Evolutionary conservation across 2,888 invertebrate genomes (phyloP).

Genomic region (Ferrisia virgata): DNA sequence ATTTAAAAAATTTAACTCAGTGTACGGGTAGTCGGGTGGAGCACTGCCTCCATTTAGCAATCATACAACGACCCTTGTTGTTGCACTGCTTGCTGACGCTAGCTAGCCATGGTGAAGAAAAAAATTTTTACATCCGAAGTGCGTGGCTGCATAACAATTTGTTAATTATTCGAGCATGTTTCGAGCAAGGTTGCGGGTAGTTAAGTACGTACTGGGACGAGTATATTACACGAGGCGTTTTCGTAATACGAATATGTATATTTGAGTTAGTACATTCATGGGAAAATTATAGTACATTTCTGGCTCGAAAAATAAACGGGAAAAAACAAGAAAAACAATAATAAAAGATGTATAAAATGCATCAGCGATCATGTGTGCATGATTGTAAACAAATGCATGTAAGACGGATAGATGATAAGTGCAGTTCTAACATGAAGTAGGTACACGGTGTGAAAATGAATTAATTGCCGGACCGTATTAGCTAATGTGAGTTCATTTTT

Average conservation of each 20-base stretch:
- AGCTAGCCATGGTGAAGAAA: neutral
- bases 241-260: neutral
- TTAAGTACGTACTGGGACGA: neutral
- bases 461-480: slow-evolving; percentile 21
- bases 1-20: neutral
- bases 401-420: slow-evolving; percentile 10
- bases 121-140: neutral
- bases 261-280: no score
- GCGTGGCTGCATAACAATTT: neutral
- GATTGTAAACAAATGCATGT: slow-evolving; percentile 6
- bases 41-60: no score
- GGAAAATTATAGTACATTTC: neutral
- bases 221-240: neutral
- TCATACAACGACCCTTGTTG: neutral
- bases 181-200: neutral
- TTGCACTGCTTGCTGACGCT: neutral
- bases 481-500: neutral
- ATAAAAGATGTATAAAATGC: slow-evolving; percentile 4
- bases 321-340: neutral
- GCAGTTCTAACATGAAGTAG: neutral
- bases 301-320: neutral
- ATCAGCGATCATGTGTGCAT: neutral
- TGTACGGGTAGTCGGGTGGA: neutral
- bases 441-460: slow-evolving; percentile 23
- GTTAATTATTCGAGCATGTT: neutral